Conservation (phyloP, 2,888 invertebrate species). For the Syrista parreyssii region DNA sequence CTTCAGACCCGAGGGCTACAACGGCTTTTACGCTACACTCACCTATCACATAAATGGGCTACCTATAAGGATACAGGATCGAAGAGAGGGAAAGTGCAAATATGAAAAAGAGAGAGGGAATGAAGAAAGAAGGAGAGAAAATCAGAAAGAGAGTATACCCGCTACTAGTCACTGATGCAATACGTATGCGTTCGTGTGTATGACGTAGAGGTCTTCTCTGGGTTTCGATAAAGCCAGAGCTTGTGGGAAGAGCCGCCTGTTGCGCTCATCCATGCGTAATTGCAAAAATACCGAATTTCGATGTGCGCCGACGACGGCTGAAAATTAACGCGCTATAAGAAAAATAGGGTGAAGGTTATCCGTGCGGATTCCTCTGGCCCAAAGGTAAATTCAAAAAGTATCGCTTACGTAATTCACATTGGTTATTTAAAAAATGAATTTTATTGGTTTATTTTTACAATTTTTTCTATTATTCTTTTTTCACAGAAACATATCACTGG, state of each 20-base stretch:
- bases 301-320: constrained; percentile 21
- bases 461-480: not conserved
- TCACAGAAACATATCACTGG: not conserved
- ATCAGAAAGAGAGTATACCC: not conserved
- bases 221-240: not conserved
- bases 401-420: not conserved
- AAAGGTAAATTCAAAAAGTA: not conserved
- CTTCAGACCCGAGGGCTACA: constrained; percentile 23
- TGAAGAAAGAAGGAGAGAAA: not conserved
- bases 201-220: not conserved
- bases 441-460: not conserved
- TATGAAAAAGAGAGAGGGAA: not conserved
- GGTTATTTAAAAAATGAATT: not conserved
- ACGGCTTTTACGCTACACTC: constrained; percentile 20
- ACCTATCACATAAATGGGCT: not conserved
- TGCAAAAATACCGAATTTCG: constrained; percentile 53
- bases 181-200: not conserved
- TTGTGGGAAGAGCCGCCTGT: constrained; percentile 56
- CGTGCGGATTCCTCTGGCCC: constrained; percentile 1
- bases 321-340: constrained; percentile 37
- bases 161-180: not conserved
- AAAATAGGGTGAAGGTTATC: constrained; percentile 1
- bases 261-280: constrained; percentile 55
- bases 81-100: not conserved
- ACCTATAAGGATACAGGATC: not conserved